phyloP scores from a whole-genome alignment of 2,113 vertebrate species.

The Grallaria varia region DNA sequence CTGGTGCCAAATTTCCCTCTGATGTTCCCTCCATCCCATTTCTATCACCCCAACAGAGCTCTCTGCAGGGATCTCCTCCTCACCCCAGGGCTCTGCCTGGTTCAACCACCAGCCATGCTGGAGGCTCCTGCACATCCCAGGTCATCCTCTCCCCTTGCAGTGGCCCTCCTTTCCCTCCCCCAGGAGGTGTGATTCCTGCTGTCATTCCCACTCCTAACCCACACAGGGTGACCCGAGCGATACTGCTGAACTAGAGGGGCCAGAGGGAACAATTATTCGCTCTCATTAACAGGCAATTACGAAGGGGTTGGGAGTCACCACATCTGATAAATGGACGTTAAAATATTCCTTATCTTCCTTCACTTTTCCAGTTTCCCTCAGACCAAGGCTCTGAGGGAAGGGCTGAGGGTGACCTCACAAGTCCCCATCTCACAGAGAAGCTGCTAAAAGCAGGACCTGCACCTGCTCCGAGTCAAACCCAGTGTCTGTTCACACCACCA shows the following conservation, averaged over 20 bases:
- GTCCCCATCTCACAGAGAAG: neutral
- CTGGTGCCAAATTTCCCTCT: neutral
- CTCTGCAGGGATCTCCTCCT: neutral
- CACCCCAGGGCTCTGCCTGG: neutral
- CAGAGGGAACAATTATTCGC: neutral
- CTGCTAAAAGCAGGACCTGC: neutral
- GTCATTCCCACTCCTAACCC: neutral
- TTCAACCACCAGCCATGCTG: fast-evolving
- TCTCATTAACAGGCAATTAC: neutral
- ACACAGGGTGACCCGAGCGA: neutral
- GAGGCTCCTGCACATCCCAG: neutral
- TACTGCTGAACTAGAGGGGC: neutral
- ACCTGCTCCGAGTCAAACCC: neutral
- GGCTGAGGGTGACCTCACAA: neutral
- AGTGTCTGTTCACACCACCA: neutral
- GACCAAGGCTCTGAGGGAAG: neutral
- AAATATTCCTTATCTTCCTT: neutral
- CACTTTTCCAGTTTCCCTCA: neutral
- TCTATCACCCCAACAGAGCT: neutral
- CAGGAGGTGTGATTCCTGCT: neutral
- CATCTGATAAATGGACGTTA: neutral
- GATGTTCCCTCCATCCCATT: neutral
- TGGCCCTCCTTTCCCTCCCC: neutral
- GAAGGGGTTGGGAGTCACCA: neutral
- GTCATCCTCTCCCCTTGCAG: neutral